phyloP scores from a whole-genome alignment of 92 coral and sea anemone species.

The Umimayanthus kanabou region DNA sequence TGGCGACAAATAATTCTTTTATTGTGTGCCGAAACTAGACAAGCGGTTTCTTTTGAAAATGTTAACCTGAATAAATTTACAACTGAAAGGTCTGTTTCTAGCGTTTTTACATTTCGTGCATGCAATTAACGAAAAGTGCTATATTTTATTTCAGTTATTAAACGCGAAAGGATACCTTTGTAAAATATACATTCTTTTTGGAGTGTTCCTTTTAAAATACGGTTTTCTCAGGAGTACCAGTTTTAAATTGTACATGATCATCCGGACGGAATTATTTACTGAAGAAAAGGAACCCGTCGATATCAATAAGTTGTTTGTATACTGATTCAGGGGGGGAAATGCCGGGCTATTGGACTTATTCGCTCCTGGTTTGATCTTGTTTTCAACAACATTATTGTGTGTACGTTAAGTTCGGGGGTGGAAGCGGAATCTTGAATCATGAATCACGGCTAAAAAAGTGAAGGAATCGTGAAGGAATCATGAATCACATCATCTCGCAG shows the following conservation, averaged over 20 bases:
- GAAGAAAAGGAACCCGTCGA: background rate
- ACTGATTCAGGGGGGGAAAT: background rate
- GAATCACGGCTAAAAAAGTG: too few species aligned
- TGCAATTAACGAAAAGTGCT: background rate
- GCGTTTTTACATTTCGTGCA: background rate
- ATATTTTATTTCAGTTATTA: too few species aligned
- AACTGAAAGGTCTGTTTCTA: background rate
- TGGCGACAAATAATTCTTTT: slow-evolving; percentile 26
- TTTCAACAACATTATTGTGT: background rate
- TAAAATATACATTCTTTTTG: background rate
- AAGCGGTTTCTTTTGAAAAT: slow-evolving; percentile 33
- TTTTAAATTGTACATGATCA: background rate
- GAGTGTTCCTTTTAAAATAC: background rate
- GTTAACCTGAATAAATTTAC: background rate
- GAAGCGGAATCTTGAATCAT: too few species aligned
- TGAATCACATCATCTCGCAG: too few species aligned
- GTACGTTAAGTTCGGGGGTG: background rate
- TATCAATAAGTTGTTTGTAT: background rate
- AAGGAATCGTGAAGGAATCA: too few species aligned
- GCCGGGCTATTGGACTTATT: background rate
- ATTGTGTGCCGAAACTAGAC: slow-evolving; percentile 28
- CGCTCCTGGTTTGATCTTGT: background rate
- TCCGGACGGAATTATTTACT: background rate
- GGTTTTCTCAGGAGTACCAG: background rate
- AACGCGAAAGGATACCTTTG: background rate